Evolutionary conservation across 2,888 invertebrate genomes (phyloP).

Genomic region (Chirona hameri): DNA sequence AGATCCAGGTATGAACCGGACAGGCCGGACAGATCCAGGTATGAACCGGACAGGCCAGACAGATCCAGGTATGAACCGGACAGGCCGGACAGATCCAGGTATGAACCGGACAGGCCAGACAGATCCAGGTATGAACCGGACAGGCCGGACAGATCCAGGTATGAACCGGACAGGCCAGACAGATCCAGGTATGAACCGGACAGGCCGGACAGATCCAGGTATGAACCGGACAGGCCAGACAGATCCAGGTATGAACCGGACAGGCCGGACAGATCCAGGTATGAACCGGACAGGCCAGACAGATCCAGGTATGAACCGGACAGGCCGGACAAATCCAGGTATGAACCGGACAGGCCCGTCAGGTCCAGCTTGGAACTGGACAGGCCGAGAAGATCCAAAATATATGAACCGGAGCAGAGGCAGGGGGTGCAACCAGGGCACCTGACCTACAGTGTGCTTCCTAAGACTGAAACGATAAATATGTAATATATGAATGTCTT

Average conservation of each 20-base stretch:
- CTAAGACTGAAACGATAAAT: too few species aligned
- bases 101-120: slow-evolving; percentile 91
- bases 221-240: background rate
- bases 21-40: background rate
- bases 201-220: background rate
- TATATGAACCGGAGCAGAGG: background rate
- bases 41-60: background rate
- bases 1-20: background rate
- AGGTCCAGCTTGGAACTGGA: background rate
- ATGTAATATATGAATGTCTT: too few species aligned
- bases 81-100: background rate
- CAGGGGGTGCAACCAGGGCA: background rate
- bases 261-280: slow-evolving; percentile 71
- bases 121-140: slow-evolving; percentile 52
- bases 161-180: background rate
- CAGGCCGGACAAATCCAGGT: background rate
- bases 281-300: slow-evolving; percentile 45
- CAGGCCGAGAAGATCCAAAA: background rate
- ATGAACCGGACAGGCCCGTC: background rate
- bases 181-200: background rate
- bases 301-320: background rate
- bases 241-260: slow-evolving; percentile 61
- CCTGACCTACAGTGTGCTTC: too few species aligned
- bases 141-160: background rate
- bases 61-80: background rate